Percentiles rank a stretch among this genome's conserved stretches.
phyloP scores from a whole-genome alignment of 2,113 vertebrate genomes.

The Sarotherodon lohbergeri region DNA sequence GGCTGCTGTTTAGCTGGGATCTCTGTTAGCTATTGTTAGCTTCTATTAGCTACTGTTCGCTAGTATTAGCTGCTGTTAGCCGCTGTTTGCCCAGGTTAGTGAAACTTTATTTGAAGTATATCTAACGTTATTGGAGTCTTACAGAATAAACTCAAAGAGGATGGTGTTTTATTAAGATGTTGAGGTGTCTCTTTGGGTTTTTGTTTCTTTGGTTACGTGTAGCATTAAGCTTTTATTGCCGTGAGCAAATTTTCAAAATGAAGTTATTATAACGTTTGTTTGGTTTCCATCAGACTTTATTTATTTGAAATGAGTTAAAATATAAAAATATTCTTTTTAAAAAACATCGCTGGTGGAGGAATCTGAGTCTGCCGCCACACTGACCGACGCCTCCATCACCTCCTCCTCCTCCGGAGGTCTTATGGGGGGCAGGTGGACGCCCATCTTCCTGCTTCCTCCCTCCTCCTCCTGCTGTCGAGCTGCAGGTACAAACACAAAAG shows the following conservation, averaged over 20 bases:
- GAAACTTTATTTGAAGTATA: neutral
- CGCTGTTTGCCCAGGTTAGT: neutral
- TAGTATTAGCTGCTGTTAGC: too few species aligned
- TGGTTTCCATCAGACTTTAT: neutral
- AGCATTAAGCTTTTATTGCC: neutral
- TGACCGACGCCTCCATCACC: neutral
- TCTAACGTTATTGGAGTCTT: neutral
- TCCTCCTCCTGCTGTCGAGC: neutral
- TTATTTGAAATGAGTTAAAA: neutral
- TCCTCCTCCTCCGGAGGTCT: neutral
- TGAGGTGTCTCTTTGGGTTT: neutral
- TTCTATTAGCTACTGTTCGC: neutral
- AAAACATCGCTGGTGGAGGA: conserved; percentile 11
- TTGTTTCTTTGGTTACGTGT: neutral
- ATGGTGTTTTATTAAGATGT: neutral
- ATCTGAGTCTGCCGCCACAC: neutral
- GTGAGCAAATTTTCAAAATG: neutral
- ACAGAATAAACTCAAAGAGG: neutral
- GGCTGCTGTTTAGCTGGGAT: neutral
- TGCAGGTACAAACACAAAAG: neutral
- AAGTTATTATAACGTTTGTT: neutral
- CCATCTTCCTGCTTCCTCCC: neutral
- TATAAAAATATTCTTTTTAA: neutral
- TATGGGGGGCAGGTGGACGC: neutral
- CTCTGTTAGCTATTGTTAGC: neutral